A percentile compares a stretch with the other conserved stretches of the same genome.
These are phyloP conservation scores for Lycopodina hypogea DNA, from an alignment of 37 sponge, comb jelly and placozoan species.

Conservation along the genomic window DNA sequence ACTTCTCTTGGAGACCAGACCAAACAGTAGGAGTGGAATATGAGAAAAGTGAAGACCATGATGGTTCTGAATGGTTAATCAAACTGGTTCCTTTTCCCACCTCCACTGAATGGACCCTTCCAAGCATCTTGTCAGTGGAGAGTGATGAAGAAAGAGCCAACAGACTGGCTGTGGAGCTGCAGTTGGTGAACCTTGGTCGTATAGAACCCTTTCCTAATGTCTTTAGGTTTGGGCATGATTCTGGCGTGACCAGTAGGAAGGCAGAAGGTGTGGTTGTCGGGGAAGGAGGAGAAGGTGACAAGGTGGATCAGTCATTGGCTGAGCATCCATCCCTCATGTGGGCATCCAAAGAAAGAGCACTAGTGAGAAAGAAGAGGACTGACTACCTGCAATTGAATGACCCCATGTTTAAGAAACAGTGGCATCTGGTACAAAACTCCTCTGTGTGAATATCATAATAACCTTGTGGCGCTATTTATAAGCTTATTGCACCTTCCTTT, in stretches of 20 bases:
- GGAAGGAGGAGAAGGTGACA: too few relatives aligned
- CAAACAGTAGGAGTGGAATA: too few relatives aligned
- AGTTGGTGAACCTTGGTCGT: constrained; percentile 8
- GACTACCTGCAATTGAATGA: constrained; percentile 32
- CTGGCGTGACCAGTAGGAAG: too few relatives aligned
- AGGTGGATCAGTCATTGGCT: not conserved
- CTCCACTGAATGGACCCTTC: too few relatives aligned
- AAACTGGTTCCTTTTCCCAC: too few relatives aligned
- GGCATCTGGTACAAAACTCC: constrained; percentile 62
- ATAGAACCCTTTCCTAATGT: constrained; percentile 17
- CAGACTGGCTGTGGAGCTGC: constrained; percentile 7
- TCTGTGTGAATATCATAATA: not conserved
- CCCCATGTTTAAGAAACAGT: constrained; percentile 47
- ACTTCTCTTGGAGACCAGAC: too few relatives aligned
- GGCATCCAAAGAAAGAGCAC: constrained; percentile 9
- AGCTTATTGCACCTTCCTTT: too few relatives aligned
- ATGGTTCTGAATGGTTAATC: too few relatives aligned
- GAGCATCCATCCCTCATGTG: constrained; percentile 30
- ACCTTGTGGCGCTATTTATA: too few relatives aligned
- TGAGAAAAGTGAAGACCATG: too few relatives aligned
- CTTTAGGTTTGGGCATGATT: not conserved
- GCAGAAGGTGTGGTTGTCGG: too few relatives aligned
- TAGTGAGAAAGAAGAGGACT: constrained; percentile 13
- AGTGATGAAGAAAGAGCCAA: not conserved
- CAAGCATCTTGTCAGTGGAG: too few relatives aligned